Percentiles rank a stretch among this genome's conserved stretches.
Conservation (phyloP, 2,888 invertebrate genomes). For the Cantharis nigra region DNA sequence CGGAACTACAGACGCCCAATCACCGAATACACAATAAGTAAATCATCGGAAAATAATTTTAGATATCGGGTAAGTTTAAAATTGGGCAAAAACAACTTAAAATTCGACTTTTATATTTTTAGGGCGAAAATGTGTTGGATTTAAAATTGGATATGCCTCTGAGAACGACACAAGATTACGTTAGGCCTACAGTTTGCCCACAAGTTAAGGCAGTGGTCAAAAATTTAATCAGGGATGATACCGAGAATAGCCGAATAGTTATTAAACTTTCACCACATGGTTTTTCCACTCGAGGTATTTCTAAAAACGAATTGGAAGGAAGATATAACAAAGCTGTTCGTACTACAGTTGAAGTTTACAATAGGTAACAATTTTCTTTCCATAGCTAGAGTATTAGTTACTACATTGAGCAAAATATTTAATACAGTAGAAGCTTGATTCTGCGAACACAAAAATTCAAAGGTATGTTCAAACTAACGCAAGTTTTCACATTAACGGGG, state of each 20-base stretch:
- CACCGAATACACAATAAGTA: slow-evolving; percentile 50
- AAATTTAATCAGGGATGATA: slow-evolving; percentile 60
- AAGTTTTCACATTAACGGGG: too few relatives aligned
- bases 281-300: slow-evolving; percentile 45
- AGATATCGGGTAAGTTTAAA: slow-evolving; percentile 47
- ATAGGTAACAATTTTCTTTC: slow-evolving; percentile 40
- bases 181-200: slow-evolving; percentile 72
- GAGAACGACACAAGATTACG: slow-evolving; percentile 76
- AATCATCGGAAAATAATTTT: slow-evolving; percentile 35
- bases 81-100: neutral
- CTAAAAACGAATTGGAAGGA: slow-evolving; percentile 53
- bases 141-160: slow-evolving; percentile 77
- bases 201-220: slow-evolving; percentile 70
- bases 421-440: too few relatives aligned
- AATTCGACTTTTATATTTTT: slow-evolving; percentile 24
- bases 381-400: too few relatives aligned
- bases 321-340: slow-evolving; percentile 53
- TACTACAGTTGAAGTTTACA: slow-evolving; percentile 51
- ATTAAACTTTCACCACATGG: slow-evolving; percentile 52
- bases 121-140: slow-evolving; percentile 72
- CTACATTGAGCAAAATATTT: too few relatives aligned
- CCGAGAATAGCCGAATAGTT: slow-evolving; percentile 48
- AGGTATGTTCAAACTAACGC: too few relatives aligned
- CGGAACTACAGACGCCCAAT: slow-evolving; percentile 52
- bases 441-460: too few relatives aligned